Evolutionary conservation across 2,113 vertebrate genomes (phyloP), one percentile per base, ranked within the genome.

Genomic region (Tympanuchus pallidicinctus): DNA sequence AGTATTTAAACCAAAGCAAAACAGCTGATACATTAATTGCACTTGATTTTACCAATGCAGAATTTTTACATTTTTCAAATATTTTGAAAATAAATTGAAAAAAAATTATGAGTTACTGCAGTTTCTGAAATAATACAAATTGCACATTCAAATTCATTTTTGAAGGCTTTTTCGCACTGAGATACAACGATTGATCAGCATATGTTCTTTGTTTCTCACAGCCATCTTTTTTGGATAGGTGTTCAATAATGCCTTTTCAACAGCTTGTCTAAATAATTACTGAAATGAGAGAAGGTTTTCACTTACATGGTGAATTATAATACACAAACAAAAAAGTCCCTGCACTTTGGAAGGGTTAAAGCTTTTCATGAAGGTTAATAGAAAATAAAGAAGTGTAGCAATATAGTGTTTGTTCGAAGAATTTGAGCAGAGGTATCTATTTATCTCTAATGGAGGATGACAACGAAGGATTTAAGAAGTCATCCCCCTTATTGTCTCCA

Each of bases 401-500:
- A 61, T 21, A 6, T 63, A 80, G 87, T 85, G 74, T 97, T 92
- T 97, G 87, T 91, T 84, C 92, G 96, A 96, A 52, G 89, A 96
- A 88, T 97, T 95, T 91, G 92, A 97, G 82, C 85, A 94, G 96
- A 98, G 96, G 97, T 98, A 90, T 96, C 97, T 95, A 25, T 97
- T 97, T 96, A 89, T 95, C 85, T 95, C 91, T 97, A 95, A 97
- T 93, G 89, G 93, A 95, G 94, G 94, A 96, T 98, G 98, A 98
- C 98, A 98, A 97, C 25, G 90, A 97, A 93, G 97, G 98, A 97
- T 98, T 99, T 99, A 98, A 98, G 98, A 98, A 99, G 97, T 97
- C 96, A 97, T 93, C 89, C 93, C 78, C 94, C 96, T 98, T 96
- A 98, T 99, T 99, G 98, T 99, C 98, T 98, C 69, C 96, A 96